Evolutionary conservation across 2,113 vertebrate genomes (phyloP).

Genomic region (Pampusana beccarii): DNA sequence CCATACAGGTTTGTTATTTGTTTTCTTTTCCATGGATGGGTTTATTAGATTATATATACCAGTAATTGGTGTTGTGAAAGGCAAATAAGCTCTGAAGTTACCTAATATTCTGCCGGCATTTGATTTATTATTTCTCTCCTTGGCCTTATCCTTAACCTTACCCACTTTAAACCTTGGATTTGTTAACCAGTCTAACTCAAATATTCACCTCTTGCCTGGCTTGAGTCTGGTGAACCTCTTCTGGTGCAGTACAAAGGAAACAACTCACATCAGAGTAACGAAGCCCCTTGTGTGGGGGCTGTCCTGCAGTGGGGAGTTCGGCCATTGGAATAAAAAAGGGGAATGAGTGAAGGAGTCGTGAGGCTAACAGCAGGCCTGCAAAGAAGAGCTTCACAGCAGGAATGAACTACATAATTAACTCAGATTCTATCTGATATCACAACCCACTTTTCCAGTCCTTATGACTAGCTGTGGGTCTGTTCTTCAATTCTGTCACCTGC

Average conservation of each 20-base stretch:
- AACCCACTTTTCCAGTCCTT: background rate
- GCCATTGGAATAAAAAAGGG: background rate
- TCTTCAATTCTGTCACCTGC: background rate
- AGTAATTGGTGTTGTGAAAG: background rate
- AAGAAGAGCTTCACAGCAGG: background rate
- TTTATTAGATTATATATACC: background rate
- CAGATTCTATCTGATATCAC: background rate
- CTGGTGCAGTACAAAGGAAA: background rate
- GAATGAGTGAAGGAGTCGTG: background rate
- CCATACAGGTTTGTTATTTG: background rate
- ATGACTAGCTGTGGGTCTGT: background rate
- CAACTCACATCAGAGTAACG: accelerated
- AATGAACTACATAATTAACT: background rate
- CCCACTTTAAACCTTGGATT: background rate
- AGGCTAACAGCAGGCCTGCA: background rate
- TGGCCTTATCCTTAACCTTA: background rate
- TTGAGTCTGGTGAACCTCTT: background rate
- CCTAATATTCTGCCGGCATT: background rate
- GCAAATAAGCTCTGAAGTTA: slow-evolving; percentile 36
- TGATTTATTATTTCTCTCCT: slow-evolving; percentile 7
- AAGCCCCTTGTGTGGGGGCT: background rate
- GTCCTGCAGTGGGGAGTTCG: background rate
- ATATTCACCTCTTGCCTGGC: background rate
- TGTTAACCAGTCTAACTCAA: background rate
- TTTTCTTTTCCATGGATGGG: background rate